A percentile compares a stretch with the other conserved stretches of the same genome.
Evolutionary conservation across 2,888 invertebrate species (phyloP).

Genomic region (Agrilus cyanescens): DNA sequence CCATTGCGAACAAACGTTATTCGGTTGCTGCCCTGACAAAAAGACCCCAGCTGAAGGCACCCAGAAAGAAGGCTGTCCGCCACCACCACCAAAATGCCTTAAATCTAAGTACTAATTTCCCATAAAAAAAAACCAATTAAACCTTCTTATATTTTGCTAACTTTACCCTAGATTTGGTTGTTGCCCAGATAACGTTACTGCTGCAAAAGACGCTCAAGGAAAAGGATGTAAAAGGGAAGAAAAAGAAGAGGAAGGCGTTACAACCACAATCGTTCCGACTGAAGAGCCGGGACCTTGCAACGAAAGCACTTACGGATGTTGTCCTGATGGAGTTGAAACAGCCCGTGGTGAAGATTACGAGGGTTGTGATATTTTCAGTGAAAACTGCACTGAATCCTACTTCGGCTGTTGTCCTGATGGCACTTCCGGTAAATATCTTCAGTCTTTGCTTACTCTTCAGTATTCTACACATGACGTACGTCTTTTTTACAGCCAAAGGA

Average conservation of each 20-base stretch:
- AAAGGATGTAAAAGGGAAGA: slow-evolving; percentile 30
- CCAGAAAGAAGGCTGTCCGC: slow-evolving; percentile 72
- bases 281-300: slow-evolving; percentile 36
- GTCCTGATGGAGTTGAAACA: slow-evolving; percentile 51
- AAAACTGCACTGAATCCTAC: slow-evolving; percentile 45
- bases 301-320: slow-evolving; percentile 58
- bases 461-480: neutral
- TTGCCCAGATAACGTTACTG: slow-evolving; percentile 65
- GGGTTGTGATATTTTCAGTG: slow-evolving; percentile 36
- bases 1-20: slow-evolving; percentile 64
- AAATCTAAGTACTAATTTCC: slow-evolving; percentile 38
- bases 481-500: slow-evolving; percentile 45
- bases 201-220: slow-evolving; percentile 39
- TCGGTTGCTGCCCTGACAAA: slow-evolving; percentile 79
- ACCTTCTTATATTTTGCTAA: slow-evolving; percentile 1
- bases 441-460: neutral
- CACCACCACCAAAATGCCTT: slow-evolving; percentile 45
- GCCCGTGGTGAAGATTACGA: slow-evolving; percentile 52
- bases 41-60: slow-evolving; percentile 68
- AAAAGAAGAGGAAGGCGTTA: slow-evolving; percentile 22
- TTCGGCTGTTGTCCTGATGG: slow-evolving; percentile 68
- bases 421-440: slow-evolving; percentile 41
- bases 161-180: slow-evolving; percentile 57
- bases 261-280: slow-evolving; percentile 22
- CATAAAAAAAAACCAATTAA: neutral